Evolutionary conservation across 2,113 vertebrate genomes (phyloP).

Genomic region (Lycocorax pyrrhopterus): DNA sequence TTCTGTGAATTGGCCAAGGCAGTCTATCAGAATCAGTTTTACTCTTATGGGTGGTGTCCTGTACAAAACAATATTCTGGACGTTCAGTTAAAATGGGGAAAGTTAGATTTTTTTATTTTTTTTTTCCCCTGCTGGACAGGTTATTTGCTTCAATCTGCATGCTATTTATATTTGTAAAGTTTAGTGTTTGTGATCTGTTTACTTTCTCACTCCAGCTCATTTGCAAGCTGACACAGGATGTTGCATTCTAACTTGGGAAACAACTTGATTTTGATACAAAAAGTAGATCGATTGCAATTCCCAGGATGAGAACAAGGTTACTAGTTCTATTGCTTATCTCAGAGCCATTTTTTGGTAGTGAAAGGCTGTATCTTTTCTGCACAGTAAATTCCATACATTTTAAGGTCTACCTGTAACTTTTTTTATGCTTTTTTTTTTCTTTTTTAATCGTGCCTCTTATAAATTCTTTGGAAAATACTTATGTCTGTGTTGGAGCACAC

Average conservation of each 20-base stretch:
- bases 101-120: not conserved
- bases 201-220: not conserved
- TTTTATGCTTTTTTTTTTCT: not conserved
- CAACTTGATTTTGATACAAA: not conserved
- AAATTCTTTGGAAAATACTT: not conserved
- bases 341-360: not conserved
- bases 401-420: not conserved
- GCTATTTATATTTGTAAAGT: not conserved
- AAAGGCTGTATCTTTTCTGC: not conserved
- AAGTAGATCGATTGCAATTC: not conserved
- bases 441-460: not conserved
- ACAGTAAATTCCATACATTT: not conserved
- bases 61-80: slow-evolving; percentile 12
- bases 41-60: not conserved
- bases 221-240: not conserved
- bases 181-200: slow-evolving; percentile 32
- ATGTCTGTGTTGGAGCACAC: not conserved
- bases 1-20: not conserved
- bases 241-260: slow-evolving; percentile 21
- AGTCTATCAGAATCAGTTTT: not conserved
- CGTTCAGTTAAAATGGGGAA: not conserved
- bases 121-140: not conserved
- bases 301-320: not conserved
- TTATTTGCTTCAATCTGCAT: not conserved
- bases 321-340: not conserved